Percentiles rank a stretch among this genome's conserved stretches.
Conservation (phyloP, 2,797 vertebrate species). For the Tadarida brasiliensis region DNA sequence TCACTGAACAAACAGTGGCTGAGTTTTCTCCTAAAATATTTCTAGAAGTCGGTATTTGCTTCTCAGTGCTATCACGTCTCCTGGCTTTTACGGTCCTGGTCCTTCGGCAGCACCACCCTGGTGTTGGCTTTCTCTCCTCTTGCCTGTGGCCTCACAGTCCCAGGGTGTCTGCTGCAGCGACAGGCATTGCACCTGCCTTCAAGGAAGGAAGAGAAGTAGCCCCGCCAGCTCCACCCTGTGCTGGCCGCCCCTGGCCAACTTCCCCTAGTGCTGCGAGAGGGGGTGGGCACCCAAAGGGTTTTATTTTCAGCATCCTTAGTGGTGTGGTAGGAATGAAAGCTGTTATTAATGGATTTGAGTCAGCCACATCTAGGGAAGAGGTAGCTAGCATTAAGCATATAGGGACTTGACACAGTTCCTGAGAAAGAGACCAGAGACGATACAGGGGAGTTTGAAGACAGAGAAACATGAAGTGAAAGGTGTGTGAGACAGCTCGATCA, state of each 20-base stretch:
- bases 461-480: not conserved
- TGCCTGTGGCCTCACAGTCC: not conserved
- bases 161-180: accelerated
- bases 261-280: not conserved
- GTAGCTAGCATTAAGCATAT: not conserved
- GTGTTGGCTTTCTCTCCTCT: not conserved
- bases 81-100: accelerated
- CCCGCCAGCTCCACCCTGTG: not conserved
- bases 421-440: not conserved
- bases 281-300: not conserved
- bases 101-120: too few species aligned
- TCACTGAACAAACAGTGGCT: not conserved
- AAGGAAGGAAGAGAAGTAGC: not conserved
- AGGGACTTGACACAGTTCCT: not conserved
- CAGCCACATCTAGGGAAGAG: not conserved
- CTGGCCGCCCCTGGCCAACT: not conserved
- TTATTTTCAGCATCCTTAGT: not conserved
- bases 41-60: not conserved
- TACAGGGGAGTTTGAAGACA: not conserved
- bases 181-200: too few species aligned
- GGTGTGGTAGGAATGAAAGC: not conserved
- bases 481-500: not conserved
- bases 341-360: not conserved
- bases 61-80: not conserved
- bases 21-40: not conserved